Conservation (phyloP, 1,140 invertebrate species). For the Coptotermes formosanus region DNA sequence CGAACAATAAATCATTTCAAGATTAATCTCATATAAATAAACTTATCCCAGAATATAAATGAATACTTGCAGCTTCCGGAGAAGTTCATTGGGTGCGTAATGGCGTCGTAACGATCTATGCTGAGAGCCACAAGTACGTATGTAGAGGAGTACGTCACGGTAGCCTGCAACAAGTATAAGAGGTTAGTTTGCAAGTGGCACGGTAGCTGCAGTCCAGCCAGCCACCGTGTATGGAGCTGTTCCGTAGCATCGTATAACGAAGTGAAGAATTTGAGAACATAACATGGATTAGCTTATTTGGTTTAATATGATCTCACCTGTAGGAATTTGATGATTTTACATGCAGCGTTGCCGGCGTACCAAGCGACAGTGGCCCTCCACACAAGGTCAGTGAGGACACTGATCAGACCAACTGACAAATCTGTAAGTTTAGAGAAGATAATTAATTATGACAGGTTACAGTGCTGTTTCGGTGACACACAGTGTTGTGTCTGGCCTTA, state of each 20-base stretch:
- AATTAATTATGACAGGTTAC: no score
- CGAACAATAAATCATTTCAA: no score
- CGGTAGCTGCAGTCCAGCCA: no score
- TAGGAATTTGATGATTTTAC: slow-evolving; percentile 81
- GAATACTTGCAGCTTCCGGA: slow-evolving; percentile 54
- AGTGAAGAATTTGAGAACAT: no score
- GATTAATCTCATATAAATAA: no score
- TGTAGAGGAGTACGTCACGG: slow-evolving; percentile 62
- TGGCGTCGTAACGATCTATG: slow-evolving; percentile 63
- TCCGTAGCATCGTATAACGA: no score
- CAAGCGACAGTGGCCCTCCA: slow-evolving; percentile 84
- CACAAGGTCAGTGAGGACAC: slow-evolving; percentile 82
- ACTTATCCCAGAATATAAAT: no score
- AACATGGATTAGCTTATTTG: background rate
- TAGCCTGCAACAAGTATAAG: slow-evolving; percentile 46
- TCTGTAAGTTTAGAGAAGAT: slow-evolving; percentile 54
- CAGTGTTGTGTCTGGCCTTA: no score
- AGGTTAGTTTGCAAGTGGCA: no score
- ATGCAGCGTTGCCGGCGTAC: slow-evolving; percentile 83
- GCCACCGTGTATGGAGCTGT: no score
- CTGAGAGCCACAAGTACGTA: slow-evolving; percentile 64
- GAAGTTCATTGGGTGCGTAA: slow-evolving; percentile 61
- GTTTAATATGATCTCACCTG: slow-evolving; percentile 55
- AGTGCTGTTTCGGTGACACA: no score
- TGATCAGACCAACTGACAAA: slow-evolving; percentile 81